These are phyloP conservation scores for Pantelozetes paolii DNA, from an alignment of 2,888 invertebrate species.

Conservation along the genomic window DNA sequence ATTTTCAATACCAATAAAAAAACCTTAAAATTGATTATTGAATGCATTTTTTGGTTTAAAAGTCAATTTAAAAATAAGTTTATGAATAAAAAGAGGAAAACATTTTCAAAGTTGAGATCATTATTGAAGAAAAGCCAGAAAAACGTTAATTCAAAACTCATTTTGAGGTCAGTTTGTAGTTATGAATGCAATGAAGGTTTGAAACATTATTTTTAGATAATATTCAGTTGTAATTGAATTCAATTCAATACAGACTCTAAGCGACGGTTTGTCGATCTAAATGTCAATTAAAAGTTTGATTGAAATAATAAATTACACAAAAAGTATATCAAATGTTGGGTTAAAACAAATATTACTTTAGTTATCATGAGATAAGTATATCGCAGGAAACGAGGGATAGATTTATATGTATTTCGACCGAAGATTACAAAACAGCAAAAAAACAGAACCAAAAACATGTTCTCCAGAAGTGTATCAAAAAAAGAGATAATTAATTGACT, in stretches of 20 bases:
- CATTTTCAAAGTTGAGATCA: no score
- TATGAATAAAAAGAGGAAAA: neutral
- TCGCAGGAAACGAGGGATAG: slow-evolving; percentile 2
- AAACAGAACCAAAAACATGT: neutral
- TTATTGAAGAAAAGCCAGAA: no score
- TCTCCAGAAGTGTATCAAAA: neutral
- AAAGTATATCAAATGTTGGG: neutral
- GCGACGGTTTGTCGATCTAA: no score
- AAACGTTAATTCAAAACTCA: no score
- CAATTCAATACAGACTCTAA: neutral
- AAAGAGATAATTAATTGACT: neutral
- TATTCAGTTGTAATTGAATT: neutral
- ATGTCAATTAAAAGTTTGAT: neutral
- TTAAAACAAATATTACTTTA: neutral
- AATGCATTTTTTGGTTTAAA: neutral
- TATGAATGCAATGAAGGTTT: no score
- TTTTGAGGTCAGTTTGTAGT: no score
- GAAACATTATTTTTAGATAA: neutral
- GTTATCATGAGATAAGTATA: neutral
- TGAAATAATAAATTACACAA: neutral
- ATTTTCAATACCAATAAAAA: slow-evolving; percentile 4
- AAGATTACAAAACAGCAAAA: neutral
- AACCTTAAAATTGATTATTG: neutral
- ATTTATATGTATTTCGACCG: neutral
- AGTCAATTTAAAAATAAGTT: neutral